Evolutionary conservation across 2,888 invertebrate genomes (phyloP), one percentile per base, ranked within the genome.

Genomic region (Myathropa florea): DNA sequence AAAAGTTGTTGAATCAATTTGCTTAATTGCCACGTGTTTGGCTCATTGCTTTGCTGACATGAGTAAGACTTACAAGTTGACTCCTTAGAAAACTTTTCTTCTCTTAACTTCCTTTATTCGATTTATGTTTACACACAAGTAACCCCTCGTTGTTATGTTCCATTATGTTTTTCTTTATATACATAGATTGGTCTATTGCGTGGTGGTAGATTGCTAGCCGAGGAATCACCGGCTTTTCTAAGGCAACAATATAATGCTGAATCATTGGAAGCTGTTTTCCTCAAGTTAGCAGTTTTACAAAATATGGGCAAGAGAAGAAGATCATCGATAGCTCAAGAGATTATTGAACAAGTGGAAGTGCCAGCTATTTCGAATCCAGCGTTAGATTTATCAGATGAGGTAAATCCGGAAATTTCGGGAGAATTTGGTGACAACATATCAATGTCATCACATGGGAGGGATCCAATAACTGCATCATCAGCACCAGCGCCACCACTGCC

Each of bases 401-500:
- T 95, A 90, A 90, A 89, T 79, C 94, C 95, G 0, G 97, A 97
- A 92, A 97, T 97, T 89, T 97, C 97, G 21, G 97, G 97, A 3
- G 97, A 97, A 91, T 97, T 97, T 88, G 97, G 97, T 60, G 97
- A 97, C 91, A 97, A 97, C 90, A 95, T 97, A 2, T 97, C 97
- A 3, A 95, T 96, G 94, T 95, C 95, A 72, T 96, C 96, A 90
- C 94, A 95, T 84, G 95, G 95, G 10, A 94, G 94, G 75, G 94
- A 95, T 70, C 95, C 95, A 0, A 94, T 95, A 57, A 94, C 94
- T 10, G 89, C 82, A n/a, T 93, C 94, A 9, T 94, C 95, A 39
- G 89, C 93, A 0, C 93, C 93, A 0, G 92, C 94, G 1, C 94
- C 95, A 18, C 95, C 95, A 55, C 90, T 96, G 86, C 96, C 97